Evolutionary conservation across 2,888 invertebrate genomes (phyloP), one percentile per base, ranked within the genome.

Genomic region (Parnassius glacialis): DNA sequence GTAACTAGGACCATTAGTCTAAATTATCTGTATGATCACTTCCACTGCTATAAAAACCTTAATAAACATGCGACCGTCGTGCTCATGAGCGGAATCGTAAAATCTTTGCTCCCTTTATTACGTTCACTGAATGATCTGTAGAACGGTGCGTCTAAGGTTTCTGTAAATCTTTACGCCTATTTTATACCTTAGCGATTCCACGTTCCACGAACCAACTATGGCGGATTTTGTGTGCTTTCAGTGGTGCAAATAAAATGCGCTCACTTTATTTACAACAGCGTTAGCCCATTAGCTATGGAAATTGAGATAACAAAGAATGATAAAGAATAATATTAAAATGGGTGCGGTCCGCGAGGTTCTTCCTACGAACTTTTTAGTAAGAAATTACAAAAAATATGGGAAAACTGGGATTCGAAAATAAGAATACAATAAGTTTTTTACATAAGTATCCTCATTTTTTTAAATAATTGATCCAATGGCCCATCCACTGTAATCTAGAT

Each of bases 81-180:
- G 77, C 80, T 79, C 80, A 78, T 79, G 79, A 73, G 52, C 52
- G 54, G 61, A 70, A 69, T 83, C 86, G 79, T 89, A 85, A 88
- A 89, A 85, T 85, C 83, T 79, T 75, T 74, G 73, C 74, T 73
- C 64, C 73, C 76, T 83, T 83, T 87, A 86, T 83, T 80, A 79
- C 79, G 72, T 71, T 70, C 74, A 70, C 71, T 68, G 78, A 83
- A 86, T 80, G 79, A 78, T 77, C 78, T 76, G 74, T 75, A 79
- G 84, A 81, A 85, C 79, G 69, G 74, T 72, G 48, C 76, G 78
- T 77, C 70, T 76, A 70, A 77, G 74, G 71, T 70, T 67, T 72
- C 68, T 70, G 73, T 80, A 72, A 82, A 82, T 81, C 64, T 79
- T 84, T 80, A 70, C 74, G 64, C 66, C 65, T 57, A 68, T 71